These are phyloP conservation scores for Tetrax tetrax DNA, from an alignment of 2,113 vertebrate genomes.

Conservation along the genomic window DNA sequence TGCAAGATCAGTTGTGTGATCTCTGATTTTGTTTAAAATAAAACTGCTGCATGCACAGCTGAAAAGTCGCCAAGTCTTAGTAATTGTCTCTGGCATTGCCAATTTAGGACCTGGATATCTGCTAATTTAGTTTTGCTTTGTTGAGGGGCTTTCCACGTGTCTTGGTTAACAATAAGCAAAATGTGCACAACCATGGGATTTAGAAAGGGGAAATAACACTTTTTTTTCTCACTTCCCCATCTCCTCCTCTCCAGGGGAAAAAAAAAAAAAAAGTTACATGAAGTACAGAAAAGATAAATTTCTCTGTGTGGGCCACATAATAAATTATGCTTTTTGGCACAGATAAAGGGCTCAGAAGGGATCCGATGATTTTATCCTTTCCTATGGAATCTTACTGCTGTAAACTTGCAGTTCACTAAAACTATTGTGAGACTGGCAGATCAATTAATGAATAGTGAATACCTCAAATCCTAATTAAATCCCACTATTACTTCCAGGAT, in stretches of 20 bases:
- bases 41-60: neutral
- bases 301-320: neutral
- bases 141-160: neutral
- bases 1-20: neutral
- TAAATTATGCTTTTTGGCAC: neutral
- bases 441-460: conserved; percentile 6
- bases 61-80: neutral
- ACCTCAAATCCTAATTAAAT: conserved; percentile 39
- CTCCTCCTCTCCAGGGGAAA: neutral
- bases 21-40: neutral
- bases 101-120: neutral
- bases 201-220: neutral
- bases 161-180: neutral
- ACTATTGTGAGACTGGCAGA: neutral
- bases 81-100: neutral
- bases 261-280: neutral
- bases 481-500: neutral
- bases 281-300: neutral
- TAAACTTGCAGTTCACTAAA: neutral
- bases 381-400: neutral
- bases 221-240: neutral
- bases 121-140: neutral
- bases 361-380: neutral
- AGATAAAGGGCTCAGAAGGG: neutral
- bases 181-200: neutral